A percentile compares a stretch with the other conserved stretches of the same genome.
phyloP scores from a whole-genome alignment of 1,140 invertebrate species.

The Tetragnatha versicolor region DNA sequence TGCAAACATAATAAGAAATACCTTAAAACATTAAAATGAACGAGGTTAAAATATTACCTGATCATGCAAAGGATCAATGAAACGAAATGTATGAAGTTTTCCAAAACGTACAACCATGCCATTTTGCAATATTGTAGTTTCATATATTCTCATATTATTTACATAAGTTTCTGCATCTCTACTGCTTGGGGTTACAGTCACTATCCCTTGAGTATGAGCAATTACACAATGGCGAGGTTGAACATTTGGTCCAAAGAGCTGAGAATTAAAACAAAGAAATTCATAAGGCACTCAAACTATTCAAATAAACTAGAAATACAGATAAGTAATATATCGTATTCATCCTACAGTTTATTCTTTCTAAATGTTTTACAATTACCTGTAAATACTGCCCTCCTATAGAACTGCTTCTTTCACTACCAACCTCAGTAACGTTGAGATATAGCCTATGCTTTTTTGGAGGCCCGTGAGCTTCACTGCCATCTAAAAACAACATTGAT shows the following conservation, averaged over 20 bases:
- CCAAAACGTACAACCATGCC: slow-evolving; percentile 69
- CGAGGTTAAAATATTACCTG: slow-evolving; percentile 71
- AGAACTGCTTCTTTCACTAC: slow-evolving; percentile 70
- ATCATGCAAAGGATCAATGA: slow-evolving; percentile 88
- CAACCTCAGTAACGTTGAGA: slow-evolving; percentile 77
- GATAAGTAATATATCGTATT: background rate
- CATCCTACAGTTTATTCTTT: background rate
- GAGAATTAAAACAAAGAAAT: slow-evolving; percentile 57
- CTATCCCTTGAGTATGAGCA: slow-evolving; percentile 86
- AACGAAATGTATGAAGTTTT: slow-evolving; percentile 88
- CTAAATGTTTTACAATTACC: slow-evolving; percentile 5
- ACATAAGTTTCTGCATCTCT: slow-evolving; percentile 92
- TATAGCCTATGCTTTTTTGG: slow-evolving; percentile 71
- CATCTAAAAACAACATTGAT: slow-evolving; percentile 68
- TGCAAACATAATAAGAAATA: background rate
- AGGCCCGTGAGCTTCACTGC: slow-evolving; percentile 70
- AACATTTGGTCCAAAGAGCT: slow-evolving; percentile 77
- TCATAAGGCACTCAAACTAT: background rate
- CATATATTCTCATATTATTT: slow-evolving; percentile 88
- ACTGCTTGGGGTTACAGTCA: slow-evolving; percentile 91
- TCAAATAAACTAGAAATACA: too few species aligned
- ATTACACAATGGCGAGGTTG: slow-evolving; percentile 93
- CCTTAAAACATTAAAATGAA: background rate
- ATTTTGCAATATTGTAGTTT: slow-evolving; percentile 87
- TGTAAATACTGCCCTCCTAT: slow-evolving; percentile 60